Evolutionary conservation across 2,888 invertebrate genomes (phyloP).

Genomic region (Eretmocerus hayati): DNA sequence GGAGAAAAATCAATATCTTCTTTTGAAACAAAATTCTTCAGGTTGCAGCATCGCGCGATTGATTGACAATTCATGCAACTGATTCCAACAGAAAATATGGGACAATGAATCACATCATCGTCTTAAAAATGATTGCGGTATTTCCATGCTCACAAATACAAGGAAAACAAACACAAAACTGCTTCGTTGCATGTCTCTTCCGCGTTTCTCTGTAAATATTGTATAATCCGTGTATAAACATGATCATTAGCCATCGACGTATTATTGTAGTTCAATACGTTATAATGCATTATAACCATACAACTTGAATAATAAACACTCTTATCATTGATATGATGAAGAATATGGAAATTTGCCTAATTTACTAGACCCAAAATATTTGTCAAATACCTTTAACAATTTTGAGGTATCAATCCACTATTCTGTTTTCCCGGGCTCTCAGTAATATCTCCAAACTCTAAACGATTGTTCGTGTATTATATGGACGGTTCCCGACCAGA

Average conservation of each 20-base stretch:
- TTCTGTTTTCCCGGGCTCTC: too few relatives aligned
- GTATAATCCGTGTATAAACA: conserved; percentile 48
- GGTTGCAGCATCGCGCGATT: too few relatives aligned
- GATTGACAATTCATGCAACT: too few relatives aligned
- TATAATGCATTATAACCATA: conserved; percentile 47
- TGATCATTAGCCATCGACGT: conserved; percentile 42
- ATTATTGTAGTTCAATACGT: conserved; percentile 45
- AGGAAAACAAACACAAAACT: conserved; percentile 18
- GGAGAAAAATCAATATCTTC: too few relatives aligned
- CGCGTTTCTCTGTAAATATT: conserved; percentile 45
- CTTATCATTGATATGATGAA: conserved; percentile 42
- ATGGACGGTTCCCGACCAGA: too few relatives aligned
- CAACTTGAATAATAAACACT: conserved; percentile 47
- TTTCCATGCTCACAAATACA: conserved; percentile 28
- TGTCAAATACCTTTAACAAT: too few relatives aligned
- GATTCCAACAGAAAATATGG: conserved; percentile 22
- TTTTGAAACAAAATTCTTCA: too few relatives aligned
- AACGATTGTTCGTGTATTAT: too few relatives aligned
- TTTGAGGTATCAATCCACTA: too few relatives aligned
- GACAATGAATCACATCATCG: conserved; percentile 22
- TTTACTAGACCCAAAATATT: too few relatives aligned
- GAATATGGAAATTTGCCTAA: too few relatives aligned
- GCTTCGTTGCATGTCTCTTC: conserved; percentile 39
- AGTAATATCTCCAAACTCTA: too few relatives aligned
- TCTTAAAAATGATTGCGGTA: conserved; percentile 30